phyloP scores from a whole-genome alignment of 64 coral and sea anemone species.

The Stichodactyla mertensii region DNA sequence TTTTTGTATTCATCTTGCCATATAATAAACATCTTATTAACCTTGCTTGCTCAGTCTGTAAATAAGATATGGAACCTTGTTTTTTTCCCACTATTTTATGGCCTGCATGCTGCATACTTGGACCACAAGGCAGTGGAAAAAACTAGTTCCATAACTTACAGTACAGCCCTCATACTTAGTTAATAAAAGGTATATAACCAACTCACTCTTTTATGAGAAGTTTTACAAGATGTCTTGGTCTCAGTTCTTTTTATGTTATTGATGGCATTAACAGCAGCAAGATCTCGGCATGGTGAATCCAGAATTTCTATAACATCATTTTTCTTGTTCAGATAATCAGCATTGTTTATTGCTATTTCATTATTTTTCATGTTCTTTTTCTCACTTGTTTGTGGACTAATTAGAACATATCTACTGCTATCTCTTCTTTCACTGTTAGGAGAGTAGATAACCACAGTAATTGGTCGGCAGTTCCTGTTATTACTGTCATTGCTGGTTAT shows the following conservation, averaged over 20 bases:
- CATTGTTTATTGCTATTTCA: neutral
- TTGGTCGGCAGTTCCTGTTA: neutral
- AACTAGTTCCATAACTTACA: too few species aligned
- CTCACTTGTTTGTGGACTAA: neutral
- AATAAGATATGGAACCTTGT: too few species aligned
- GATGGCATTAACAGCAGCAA: neutral
- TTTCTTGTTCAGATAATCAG: neutral
- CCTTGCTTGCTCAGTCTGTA: too few species aligned
- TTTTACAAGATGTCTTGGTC: neutral
- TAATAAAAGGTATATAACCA: neutral
- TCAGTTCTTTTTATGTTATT: neutral
- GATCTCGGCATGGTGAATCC: neutral
- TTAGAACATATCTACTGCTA: neutral
- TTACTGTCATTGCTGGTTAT: neutral
- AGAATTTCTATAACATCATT: neutral
- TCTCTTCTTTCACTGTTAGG: neutral
- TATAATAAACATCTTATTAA: too few species aligned
- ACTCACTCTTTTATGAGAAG: neutral
- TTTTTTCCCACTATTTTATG: too few species aligned
- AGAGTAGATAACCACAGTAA: constrained; percentile 10
- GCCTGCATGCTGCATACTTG: too few species aligned
- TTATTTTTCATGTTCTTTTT: neutral
- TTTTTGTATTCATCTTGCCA: too few species aligned
- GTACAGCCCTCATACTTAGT: too few species aligned
- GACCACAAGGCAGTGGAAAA: too few species aligned